Evolutionary conservation across 2,888 invertebrate species (phyloP), one percentile per base, ranked within the genome.

Genomic region (Clostera curtula): DNA sequence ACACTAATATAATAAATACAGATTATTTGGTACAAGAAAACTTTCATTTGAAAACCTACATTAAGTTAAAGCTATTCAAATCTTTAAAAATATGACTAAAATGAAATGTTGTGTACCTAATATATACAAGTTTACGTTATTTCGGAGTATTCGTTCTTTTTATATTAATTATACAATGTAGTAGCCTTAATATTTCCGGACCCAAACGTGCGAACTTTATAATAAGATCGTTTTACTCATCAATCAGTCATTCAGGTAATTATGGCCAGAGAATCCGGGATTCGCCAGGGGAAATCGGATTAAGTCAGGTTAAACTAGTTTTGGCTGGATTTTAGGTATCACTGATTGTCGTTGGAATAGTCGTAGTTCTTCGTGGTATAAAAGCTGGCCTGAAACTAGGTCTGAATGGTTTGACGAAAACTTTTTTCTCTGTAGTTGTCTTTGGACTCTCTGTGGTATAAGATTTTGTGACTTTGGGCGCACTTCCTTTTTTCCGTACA

Each of bases 1-100:
- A 82, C 79, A 74, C 68, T 59, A 46, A 69, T 66, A 66, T 74
- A 73, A 69, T 62, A 66, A 77, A 76, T 77, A 76, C 74, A 80
- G 71, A 80, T 62, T 77, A 73, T 83, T 83, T 79, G 82, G 80
- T 77, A 76, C 62, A 74, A 68, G 46, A 65, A 59, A 80, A 72
- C 76, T 76, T 80, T 65, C 72, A 61, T 54, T 26, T 14, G 23
- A 15, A 25, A 51, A 46, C 58, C 56, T 56, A 57, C 43, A 56
- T 31, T 77, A 71, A 57, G 49, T 79, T 83, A 83, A 83, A 83
- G 83, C 83, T 83, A 79, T 75, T 50, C 66, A 64, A 64, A 49
- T 49, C 40, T 71, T 61, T 73, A 71, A 66, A 58, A 44, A 56
- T 72, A 74, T 82, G 79, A 83, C 80, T 82, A 75, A 52, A 69